Base-by-base conservation (phyloP, 2,797 vertebrate genomes). In the Sebastes wilsoni region DNA sequence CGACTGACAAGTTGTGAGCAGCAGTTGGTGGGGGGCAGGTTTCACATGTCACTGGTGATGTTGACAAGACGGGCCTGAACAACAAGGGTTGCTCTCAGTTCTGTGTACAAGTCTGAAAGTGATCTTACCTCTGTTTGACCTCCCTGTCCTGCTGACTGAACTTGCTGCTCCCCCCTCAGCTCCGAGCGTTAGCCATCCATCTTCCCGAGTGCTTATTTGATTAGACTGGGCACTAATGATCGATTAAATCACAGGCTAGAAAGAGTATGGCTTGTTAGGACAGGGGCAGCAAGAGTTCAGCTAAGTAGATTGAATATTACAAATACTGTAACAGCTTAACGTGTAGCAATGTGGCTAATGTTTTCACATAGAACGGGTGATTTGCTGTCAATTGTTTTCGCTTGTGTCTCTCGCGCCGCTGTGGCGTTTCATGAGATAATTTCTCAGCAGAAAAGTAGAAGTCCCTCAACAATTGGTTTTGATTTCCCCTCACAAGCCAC, bases 141-240 rank as follows among this genome's bases (percentile, higher is more conserved):
- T 87, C 81, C 65, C 67, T 61, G 82, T 84, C 84, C 81, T 62
- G 73, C 85, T 28, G 83, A 59, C 74, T 92, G 90, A 92, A 91
- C 92, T 86, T 83, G 79, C 72, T 38, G 28, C 38, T 34, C 86
- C 81, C 84, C 80, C 58, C 58, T 79, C 46, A 69, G 81, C 84
- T 87, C 60, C 38, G 27, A 89, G 85, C 65, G 36, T 79, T 88
- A 69, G 78, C 79, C 74, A 89, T 94, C 89, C 73, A 72, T 94
- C 93, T 90, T 89, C 38, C 72, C 0, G n/a, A 82, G 79, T 64
- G 34, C 87, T 89, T 88, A 92, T 94, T 93, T 91, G 91, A 94
- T 94, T 93, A 94, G 80, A 89, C 83, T 60, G 86, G 90, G 77
- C 93, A 92, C 92, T 93, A 93, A 92, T 89, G 93, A 94, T 94